Evolutionary conservation across 2,888 invertebrate species (phyloP), one percentile per base, ranked within the genome.

Genomic region (Mythimna lalbum): DNA sequence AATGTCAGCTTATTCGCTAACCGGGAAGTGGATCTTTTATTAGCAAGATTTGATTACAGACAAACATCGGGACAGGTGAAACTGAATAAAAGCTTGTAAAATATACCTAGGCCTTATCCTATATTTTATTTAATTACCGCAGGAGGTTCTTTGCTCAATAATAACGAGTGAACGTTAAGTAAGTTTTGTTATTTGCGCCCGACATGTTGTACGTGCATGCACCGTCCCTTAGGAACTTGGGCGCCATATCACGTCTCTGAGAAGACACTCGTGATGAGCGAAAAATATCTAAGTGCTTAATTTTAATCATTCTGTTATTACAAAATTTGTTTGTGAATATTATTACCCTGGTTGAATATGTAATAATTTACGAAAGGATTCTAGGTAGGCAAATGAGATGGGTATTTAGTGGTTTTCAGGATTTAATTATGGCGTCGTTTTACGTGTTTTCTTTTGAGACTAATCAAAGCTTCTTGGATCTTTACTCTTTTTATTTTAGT

Each of bases 241-340:
- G 88, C 89, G 87, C 87, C 89, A 88, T 80, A 86, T 90, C 91
- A 92, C 91, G 91, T 91, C 88, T 63, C 81, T 76, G 71, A 84
- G 81, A 84, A 84, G 85, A 85, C 86, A 84, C 88, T 87, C 84
- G 84, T 83, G 83, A 85, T 85, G 85, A 86, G 78, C 80, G 79
- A 81, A 86, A 87, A 85, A 85, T 74, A 78, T 79, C 53, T 66
- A 68, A 69, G 69, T 61, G 75, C 70, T 79, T 70, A 77, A 73
- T 79, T 80, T 78, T 80, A 76, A 79, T 78, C 76, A 81, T 76
- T 73, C 53, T 59, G 53, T 63, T 77, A 71, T 63, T 72, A 75
- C 55, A 52, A 69, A 61, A 36, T 63, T 65, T 19, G n/a, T 71
- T 73, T 66, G 63, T 55, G 60, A 65, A 61, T 65, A 64, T 4